A percentile compares a stretch with the other conserved stretches of the same genome.
Evolutionary conservation across 2,888 invertebrate genomes (phyloP).

Genomic region (Agelastica alni): DNA sequence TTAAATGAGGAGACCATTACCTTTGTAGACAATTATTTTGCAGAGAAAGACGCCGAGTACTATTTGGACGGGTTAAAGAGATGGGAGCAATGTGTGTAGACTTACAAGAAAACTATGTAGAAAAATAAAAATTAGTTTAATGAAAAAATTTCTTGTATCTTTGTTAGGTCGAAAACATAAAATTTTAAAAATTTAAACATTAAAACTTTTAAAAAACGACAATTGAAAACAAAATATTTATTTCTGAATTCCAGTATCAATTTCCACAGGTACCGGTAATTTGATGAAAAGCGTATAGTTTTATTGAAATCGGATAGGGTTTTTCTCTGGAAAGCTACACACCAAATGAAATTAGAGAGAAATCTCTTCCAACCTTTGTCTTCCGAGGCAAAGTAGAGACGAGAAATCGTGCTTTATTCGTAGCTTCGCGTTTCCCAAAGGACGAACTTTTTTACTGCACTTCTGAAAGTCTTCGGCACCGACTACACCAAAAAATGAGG

Average conservation of each 20-base stretch:
- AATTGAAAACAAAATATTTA: too few relatives aligned
- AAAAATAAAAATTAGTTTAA: too few relatives aligned
- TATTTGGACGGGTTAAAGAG: too few relatives aligned
- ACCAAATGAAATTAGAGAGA: constrained; percentile 46
- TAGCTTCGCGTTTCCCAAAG: constrained; percentile 49
- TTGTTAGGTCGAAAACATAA: too few relatives aligned
- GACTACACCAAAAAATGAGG: constrained; percentile 49
- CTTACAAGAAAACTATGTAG: too few relatives aligned
- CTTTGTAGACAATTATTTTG: too few relatives aligned
- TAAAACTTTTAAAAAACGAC: too few relatives aligned
- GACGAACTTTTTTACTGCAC: constrained; percentile 53
- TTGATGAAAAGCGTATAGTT: constrained; percentile 20
- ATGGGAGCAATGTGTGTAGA: too few relatives aligned
- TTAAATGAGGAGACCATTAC: too few relatives aligned
- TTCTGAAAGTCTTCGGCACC: constrained; percentile 48
- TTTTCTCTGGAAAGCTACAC: constrained; percentile 23
- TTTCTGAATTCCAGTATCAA: background rate
- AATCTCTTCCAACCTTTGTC: constrained; percentile 33
- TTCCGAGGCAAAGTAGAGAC: constrained; percentile 46
- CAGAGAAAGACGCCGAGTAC: too few relatives aligned
- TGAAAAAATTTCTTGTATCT: too few relatives aligned
- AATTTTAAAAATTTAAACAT: too few relatives aligned
- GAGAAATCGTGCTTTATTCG: constrained; percentile 49
- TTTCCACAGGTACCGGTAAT: constrained; percentile 22
- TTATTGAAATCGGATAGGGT: constrained; percentile 32